phyloP scores from a whole-genome alignment of 2,113 vertebrate species.

The Nematolebias whitei region DNA sequence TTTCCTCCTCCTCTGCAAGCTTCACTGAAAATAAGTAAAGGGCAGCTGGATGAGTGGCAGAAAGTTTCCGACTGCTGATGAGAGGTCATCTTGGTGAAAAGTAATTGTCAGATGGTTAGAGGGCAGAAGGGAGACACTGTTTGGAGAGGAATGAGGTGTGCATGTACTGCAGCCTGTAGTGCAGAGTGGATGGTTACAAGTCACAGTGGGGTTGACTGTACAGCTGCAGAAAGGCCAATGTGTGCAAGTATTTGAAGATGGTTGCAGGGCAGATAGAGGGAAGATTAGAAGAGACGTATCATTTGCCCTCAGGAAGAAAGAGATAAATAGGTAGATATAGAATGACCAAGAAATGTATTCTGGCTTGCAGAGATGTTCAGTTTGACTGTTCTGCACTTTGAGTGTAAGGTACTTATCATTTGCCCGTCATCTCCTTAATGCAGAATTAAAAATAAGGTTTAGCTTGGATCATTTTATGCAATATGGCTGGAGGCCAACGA shows the following conservation, averaged over 20 bases:
- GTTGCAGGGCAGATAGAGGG: slow-evolving; percentile 47
- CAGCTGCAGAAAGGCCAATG: slow-evolving; percentile 54
- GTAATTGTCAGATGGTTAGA: slow-evolving; percentile 66
- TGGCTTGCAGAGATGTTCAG: not conserved
- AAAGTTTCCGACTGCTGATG: slow-evolving; percentile 48
- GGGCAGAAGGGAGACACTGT: slow-evolving; percentile 61
- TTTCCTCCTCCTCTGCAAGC: slow-evolving; percentile 12
- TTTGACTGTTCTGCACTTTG: slow-evolving; percentile 1
- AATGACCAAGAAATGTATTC: slow-evolving; percentile 1
- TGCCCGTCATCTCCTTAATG: not conserved
- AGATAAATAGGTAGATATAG: slow-evolving; percentile 10
- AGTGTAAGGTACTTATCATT: not conserved
- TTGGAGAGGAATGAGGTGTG: slow-evolving; percentile 58
- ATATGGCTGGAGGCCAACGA: not conserved
- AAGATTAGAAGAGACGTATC: slow-evolving; percentile 27
- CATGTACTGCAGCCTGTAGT: slow-evolving; percentile 48
- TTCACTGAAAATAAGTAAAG: slow-evolving; percentile 56
- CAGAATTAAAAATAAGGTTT: slow-evolving; percentile 9
- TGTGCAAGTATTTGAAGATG: slow-evolving; percentile 48
- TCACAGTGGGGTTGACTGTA: slow-evolving; percentile 8
- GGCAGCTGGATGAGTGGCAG: slow-evolving; percentile 59
- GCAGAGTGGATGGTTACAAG: slow-evolving; percentile 39
- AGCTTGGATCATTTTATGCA: slow-evolving; percentile 4
- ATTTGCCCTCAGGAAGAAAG: slow-evolving; percentile 49
- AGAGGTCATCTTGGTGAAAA: slow-evolving; percentile 61